Evolutionary conservation across 2,797 vertebrate species (phyloP).

Genomic region (Notoglanidium macrostoma): DNA sequence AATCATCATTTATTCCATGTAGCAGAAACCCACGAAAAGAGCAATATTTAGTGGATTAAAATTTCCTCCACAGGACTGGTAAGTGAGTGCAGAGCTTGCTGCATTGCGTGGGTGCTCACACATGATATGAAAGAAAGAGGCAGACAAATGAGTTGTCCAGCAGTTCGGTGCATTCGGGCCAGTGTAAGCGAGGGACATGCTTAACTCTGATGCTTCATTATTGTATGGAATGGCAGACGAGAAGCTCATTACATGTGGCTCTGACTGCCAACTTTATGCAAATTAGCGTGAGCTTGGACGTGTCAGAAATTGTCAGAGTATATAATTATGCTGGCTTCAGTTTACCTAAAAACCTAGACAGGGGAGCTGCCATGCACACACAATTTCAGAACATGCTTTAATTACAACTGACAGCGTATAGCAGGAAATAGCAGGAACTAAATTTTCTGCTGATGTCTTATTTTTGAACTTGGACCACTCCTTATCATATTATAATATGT

Average conservation of each 20-base stretch:
- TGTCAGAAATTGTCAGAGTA: constrained; percentile 25
- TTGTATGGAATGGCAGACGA: constrained; percentile 9
- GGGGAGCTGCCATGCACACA: neutral
- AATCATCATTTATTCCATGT: constrained; percentile 32
- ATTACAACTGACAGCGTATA: constrained; percentile 26
- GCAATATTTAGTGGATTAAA: constrained; percentile 33
- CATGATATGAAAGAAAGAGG: constrained; percentile 13
- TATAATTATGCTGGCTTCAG: constrained; percentile 20
- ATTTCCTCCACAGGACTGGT: constrained; percentile 21
- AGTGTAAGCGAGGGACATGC: neutral
- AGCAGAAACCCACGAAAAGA: constrained; percentile 11
- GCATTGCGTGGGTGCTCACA: constrained; percentile 38
- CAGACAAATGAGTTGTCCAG: constrained; percentile 15
- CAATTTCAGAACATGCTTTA: constrained; percentile 9
- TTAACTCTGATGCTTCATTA: constrained; percentile 33
- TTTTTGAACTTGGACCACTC: neutral
- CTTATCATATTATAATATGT: neutral
- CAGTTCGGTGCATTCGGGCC: constrained; percentile 23
- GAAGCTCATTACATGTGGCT: constrained; percentile 8
- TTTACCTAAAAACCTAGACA: neutral
- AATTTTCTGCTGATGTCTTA: constrained; percentile 18
- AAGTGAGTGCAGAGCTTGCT: constrained; percentile 43
- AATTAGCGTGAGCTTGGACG: constrained; percentile 18
- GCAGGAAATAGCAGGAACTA: constrained; percentile 29
- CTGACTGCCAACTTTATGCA: constrained; percentile 1